Conservation (phyloP, 92 coral and sea anemone species). For the Porites rus region DNA sequence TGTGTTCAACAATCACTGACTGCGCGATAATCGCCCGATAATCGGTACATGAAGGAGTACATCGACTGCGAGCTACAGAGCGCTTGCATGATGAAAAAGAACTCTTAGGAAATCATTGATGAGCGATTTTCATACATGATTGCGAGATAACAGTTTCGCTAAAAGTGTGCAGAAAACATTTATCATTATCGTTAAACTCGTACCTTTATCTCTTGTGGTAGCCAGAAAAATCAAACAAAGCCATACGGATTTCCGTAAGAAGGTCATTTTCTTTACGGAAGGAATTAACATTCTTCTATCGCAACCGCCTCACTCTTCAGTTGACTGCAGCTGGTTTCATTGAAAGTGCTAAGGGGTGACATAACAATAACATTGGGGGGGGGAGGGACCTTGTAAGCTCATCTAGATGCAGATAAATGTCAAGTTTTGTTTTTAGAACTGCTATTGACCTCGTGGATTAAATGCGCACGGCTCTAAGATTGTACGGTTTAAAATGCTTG, state of each 20-base stretch:
- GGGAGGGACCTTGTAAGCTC: too few species aligned
- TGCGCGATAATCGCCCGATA: too few species aligned
- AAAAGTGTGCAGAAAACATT: background rate
- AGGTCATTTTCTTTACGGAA: background rate
- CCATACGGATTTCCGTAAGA: background rate
- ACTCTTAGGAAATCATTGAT: background rate
- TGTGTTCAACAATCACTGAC: too few species aligned
- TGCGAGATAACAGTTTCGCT: background rate
- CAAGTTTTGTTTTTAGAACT: too few species aligned
- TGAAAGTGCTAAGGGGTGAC: background rate
- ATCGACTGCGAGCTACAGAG: too few species aligned
- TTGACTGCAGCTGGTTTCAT: background rate
- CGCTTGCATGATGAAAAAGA: too few species aligned
- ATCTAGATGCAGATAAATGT: too few species aligned
- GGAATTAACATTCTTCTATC: background rate
- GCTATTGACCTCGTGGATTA: too few species aligned
- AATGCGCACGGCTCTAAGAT: too few species aligned
- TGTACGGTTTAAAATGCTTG: too few species aligned
- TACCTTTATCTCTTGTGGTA: constrained; percentile 17
- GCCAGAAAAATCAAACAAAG: constrained; percentile 5
- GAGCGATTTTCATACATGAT: background rate
- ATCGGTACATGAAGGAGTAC: too few species aligned
- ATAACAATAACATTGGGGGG: background rate
- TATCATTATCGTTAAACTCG: background rate
- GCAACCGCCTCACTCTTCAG: background rate